Evolutionary conservation across 2,797 vertebrate genomes (phyloP).

Genomic region (Muraenolepis orangiensis): DNA sequence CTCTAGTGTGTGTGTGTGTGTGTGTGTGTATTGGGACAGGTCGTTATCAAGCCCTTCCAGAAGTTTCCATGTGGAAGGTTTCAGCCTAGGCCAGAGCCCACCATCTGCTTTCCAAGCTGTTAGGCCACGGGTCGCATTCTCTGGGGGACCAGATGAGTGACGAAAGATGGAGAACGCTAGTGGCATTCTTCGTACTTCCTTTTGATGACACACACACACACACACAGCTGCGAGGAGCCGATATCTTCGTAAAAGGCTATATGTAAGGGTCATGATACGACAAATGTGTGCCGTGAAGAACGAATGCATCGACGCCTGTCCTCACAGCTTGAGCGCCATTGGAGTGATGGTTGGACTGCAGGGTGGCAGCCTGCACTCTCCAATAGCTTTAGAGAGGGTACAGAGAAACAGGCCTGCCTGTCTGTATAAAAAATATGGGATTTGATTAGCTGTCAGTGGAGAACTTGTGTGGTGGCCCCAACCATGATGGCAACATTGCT

Average conservation of each 20-base stretch:
- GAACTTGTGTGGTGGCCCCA: not conserved
- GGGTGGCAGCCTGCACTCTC: not conserved
- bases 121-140: constrained; percentile 57
- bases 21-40: constrained; percentile 25
- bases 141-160: constrained; percentile 40
- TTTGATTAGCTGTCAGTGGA: no score
- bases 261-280: constrained; percentile 35
- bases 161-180: constrained; percentile 56
- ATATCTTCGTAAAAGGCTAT: constrained; percentile 28
- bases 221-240: constrained; percentile 28
- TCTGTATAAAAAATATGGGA: no score
- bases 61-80: constrained; percentile 42
- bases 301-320: constrained; percentile 32
- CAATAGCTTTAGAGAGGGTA: not conserved
- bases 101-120: constrained; percentile 66
- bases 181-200: constrained; percentile 53
- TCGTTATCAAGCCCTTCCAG: constrained; percentile 41
- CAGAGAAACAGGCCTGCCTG: not conserved
- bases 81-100: constrained; percentile 37
- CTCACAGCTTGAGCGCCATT: constrained; percentile 14
- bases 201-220: constrained; percentile 11
- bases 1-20: constrained; percentile 21
- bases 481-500: constrained; percentile 10
- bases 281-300: not conserved
- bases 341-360: not conserved